Evolutionary conservation across 2,113 vertebrate genomes (phyloP).

Genomic region (Grammomys surdaster): DNA sequence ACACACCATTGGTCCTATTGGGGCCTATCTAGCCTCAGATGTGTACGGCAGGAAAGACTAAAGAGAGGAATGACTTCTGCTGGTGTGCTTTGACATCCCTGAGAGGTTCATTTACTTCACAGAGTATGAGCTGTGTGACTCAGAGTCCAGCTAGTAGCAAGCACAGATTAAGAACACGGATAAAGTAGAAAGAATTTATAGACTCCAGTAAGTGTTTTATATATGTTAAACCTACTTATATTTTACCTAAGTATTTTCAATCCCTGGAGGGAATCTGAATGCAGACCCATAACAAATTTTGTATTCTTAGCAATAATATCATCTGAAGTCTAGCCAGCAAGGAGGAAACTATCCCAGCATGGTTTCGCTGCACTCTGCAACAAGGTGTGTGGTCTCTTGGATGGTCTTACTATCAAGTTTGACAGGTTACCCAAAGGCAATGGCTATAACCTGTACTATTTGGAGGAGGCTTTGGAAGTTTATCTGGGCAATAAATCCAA

Average conservation of each 20-base stretch:
- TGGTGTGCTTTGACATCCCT: not conserved
- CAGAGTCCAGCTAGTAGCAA: not conserved
- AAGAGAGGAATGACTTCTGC: not conserved
- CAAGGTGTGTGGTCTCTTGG: not conserved
- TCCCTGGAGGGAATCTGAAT: not conserved
- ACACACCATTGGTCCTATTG: not conserved
- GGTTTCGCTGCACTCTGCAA: not conserved
- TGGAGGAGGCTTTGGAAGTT: not conserved
- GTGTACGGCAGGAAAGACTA: not conserved
- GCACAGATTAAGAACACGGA: not conserved
- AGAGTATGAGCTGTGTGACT: not conserved
- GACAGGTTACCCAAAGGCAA: not conserved
- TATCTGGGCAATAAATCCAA: not conserved
- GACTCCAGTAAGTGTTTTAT: not conserved
- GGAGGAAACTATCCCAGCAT: not conserved
- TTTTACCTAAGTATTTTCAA: not conserved
- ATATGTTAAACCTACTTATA: constrained; percentile 10
- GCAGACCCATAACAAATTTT: not conserved
- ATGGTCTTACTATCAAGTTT: not conserved
- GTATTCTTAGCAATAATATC: not conserved
- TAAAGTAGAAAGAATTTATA: not conserved
- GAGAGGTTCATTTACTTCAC: not conserved
- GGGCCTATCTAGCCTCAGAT: not conserved
- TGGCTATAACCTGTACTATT: not conserved
- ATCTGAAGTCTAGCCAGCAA: not conserved